Conservation (phyloP, 1,140 invertebrate genomes). For the Neuroterus valhalla region DNA sequence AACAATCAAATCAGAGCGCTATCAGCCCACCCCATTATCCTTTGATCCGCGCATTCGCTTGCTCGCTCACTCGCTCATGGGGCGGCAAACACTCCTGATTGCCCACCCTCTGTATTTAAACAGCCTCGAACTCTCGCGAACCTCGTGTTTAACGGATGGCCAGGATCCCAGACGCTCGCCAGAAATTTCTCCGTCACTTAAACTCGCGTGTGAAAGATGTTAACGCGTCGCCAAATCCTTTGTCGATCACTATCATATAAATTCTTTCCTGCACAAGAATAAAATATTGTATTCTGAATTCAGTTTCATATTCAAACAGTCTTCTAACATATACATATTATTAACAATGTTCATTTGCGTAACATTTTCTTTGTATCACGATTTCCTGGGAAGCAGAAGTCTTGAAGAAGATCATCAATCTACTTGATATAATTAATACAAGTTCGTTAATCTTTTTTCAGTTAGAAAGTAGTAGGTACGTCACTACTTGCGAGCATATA, state of each 20-base stretch:
- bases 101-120: constrained; percentile 73
- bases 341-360: no score
- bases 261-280: no score
- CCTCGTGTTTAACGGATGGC: constrained; percentile 52
- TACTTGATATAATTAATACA: no score
- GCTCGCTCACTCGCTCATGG: constrained; percentile 57
- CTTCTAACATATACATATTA: no score
- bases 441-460: no score
- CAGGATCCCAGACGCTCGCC: constrained; percentile 38
- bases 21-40: constrained; percentile 72
- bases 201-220: constrained; percentile 25
- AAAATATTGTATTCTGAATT: no score
- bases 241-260: not conserved
- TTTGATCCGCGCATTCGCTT: constrained; percentile 69
- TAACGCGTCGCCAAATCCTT: not conserved
- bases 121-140: constrained; percentile 67
- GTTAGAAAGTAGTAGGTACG: no score
- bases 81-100: constrained; percentile 74
- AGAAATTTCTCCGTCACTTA: constrained; percentile 45
- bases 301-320: no score
- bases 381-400: no score
- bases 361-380: no score
- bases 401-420: no score
- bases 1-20: constrained; percentile 74
- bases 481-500: no score